These are phyloP conservation scores for Zosterops japonicus DNA, from an alignment of 2,113 vertebrate species.

Conservation along the genomic window DNA sequence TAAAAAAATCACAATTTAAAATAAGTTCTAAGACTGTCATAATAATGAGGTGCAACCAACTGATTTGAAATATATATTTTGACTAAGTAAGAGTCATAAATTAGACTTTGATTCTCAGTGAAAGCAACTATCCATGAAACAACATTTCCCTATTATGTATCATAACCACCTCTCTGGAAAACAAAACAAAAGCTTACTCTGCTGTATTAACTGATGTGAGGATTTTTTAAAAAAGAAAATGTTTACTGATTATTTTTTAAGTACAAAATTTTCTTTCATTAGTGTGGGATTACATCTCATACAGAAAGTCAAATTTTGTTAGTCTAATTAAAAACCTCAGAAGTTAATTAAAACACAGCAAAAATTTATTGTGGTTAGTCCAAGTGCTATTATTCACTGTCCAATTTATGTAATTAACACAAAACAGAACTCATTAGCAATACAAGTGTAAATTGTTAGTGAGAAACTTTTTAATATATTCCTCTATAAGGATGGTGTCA, in stretches of 20 bases:
- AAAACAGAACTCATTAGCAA: not conserved
- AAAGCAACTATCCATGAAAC: not conserved
- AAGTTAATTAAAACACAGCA: not conserved
- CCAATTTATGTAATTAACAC: not conserved
- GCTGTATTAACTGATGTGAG: not conserved
- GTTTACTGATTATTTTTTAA: not conserved
- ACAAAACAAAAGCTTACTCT: not conserved
- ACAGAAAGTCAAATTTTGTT: not conserved
- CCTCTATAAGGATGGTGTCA: not conserved
- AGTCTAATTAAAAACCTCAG: not conserved
- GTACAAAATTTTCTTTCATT: not conserved
- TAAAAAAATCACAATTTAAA: not conserved
- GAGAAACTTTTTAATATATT: not conserved
- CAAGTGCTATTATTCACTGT: not conserved
- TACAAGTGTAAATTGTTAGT: not conserved
- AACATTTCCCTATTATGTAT: not conserved
- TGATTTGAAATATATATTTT: not conserved
- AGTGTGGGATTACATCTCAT: not conserved
- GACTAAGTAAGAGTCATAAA: not conserved
- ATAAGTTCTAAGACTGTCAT: not conserved
- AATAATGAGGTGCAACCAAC: not conserved
- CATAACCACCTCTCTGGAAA: rapidly evolving
- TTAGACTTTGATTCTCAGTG: not conserved
- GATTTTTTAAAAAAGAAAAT: not conserved
- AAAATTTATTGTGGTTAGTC: not conserved